These are phyloP conservation scores for Drosophila antonietae DNA, from an alignment of 2,888 invertebrate genomes.

Conservation along the genomic window DNA sequence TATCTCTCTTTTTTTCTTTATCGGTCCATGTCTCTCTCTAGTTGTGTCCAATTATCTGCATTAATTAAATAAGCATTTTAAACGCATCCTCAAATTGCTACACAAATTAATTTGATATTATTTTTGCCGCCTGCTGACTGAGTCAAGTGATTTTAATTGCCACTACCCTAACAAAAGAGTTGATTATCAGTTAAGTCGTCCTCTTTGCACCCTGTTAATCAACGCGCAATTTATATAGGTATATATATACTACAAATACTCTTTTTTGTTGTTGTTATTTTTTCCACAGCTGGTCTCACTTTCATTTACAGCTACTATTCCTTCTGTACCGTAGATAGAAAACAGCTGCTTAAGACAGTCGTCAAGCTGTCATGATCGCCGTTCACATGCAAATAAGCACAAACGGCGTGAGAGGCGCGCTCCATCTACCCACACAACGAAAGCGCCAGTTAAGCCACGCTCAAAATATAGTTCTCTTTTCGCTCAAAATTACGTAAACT, in stretches of 20 bases:
- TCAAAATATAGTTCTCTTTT: slow-evolving; percentile 39
- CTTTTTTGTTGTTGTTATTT: background rate
- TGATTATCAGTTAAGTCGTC: slow-evolving; percentile 22
- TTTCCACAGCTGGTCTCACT: slow-evolving; percentile 1
- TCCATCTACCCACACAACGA: slow-evolving; percentile 20
- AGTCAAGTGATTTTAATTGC: slow-evolving; percentile 66
- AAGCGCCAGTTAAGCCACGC: slow-evolving; percentile 49
- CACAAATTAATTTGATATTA: slow-evolving; percentile 72
- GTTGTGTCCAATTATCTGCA: slow-evolving; percentile 54
- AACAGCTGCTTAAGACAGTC: slow-evolving; percentile 65
- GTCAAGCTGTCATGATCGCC: slow-evolving; percentile 48
- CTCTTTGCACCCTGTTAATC: background rate
- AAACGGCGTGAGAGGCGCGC: slow-evolving; percentile 10
- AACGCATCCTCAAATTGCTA: slow-evolving; percentile 67
- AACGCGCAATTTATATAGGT: no score
- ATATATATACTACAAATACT: background rate
- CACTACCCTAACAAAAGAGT: slow-evolving; percentile 16
- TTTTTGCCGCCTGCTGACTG: slow-evolving; percentile 41
- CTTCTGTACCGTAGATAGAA: slow-evolving; percentile 30
- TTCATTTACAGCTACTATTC: slow-evolving; percentile 19
- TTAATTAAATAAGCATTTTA: slow-evolving; percentile 74
- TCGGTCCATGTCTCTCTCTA: background rate
- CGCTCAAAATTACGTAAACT: slow-evolving; percentile 68
- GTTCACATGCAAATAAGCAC: slow-evolving; percentile 15
- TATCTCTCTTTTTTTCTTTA: background rate